phyloP scores from a whole-genome alignment of 2,888 invertebrate species.

The Adelognathus sp. region DNA sequence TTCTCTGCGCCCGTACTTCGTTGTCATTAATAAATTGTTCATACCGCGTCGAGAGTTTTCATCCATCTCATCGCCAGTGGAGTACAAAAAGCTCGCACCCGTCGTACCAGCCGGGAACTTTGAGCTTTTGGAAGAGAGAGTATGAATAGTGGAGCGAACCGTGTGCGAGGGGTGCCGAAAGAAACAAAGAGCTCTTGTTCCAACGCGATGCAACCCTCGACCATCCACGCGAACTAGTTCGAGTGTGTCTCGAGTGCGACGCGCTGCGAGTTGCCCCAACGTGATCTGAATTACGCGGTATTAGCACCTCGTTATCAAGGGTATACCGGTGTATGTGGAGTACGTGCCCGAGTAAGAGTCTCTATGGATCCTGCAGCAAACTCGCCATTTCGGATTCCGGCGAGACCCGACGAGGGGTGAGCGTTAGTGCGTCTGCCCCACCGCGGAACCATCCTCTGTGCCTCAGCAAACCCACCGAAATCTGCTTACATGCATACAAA shows the following conservation, averaged over 20 bases:
- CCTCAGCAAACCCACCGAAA: neutral
- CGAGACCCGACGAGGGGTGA: neutral
- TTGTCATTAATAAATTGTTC: slow-evolving; percentile 56
- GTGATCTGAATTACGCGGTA: slow-evolving; percentile 55
- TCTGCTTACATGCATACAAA: neutral
- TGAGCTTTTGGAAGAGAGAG: slow-evolving; percentile 2
- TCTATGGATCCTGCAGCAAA: slow-evolving; percentile 12
- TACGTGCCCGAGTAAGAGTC: slow-evolving; percentile 44
- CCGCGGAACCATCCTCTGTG: neutral
- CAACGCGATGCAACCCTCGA: neutral
- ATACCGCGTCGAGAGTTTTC: slow-evolving; percentile 5
- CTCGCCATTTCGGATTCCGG: neutral
- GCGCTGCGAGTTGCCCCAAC: slow-evolving; percentile 16
- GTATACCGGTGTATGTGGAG: slow-evolving; percentile 40
- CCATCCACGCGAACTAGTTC: slow-evolving; percentile 35
- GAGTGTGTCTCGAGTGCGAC: slow-evolving; percentile 48
- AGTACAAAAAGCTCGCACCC: neutral
- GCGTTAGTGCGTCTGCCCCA: neutral
- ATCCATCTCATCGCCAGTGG: neutral
- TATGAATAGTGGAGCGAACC: neutral
- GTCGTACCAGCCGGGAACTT: neutral
- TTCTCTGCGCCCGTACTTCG: neutral
- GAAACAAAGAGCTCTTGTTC: slow-evolving; percentile 28
- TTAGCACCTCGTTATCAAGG: slow-evolving; percentile 57
- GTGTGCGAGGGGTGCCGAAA: neutral